Percentiles rank a stretch among this genome's conserved stretches.
These are phyloP conservation scores for Gorsachius magnificus DNA, from an alignment of 2,797 vertebrate genomes.

Conservation along the genomic window DNA sequence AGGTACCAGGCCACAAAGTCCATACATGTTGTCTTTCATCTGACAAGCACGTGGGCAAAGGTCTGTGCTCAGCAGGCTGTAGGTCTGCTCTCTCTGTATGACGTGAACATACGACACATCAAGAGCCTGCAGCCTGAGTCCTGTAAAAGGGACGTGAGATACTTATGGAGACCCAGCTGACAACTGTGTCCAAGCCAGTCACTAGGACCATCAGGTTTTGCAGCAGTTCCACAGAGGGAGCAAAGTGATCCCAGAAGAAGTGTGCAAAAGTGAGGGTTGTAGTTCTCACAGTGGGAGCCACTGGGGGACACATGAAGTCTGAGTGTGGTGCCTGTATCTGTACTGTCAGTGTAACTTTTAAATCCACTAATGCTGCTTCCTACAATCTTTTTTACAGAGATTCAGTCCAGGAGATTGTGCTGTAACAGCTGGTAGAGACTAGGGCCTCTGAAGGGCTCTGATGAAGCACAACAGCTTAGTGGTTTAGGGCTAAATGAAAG, in stretches of 20 bases:
- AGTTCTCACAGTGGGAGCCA: neutral
- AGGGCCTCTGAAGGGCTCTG: neutral
- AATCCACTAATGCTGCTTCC: constrained; percentile 5
- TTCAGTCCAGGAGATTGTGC: neutral
- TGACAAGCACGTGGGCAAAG: neutral
- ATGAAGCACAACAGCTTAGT: constrained; percentile 34
- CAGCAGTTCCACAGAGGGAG: neutral
- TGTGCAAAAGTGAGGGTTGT: neutral
- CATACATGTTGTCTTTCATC: neutral
- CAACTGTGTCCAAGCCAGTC: neutral
- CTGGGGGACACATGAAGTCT: neutral
- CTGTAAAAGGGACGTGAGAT: neutral
- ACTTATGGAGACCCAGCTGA: neutral
- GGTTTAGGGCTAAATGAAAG: constrained; percentile 38
- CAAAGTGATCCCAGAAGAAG: neutral
- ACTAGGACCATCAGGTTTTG: neutral
- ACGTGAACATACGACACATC: rapidly evolving
- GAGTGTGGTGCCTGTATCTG: neutral
- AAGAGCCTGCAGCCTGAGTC: neutral
- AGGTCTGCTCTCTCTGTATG: neutral
- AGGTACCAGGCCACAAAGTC: neutral
- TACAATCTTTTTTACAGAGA: neutral
- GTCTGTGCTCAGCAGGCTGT: neutral
- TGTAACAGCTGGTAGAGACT: constrained; percentile 28
- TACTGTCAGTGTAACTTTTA: neutral